Evolutionary conservation across 2,888 invertebrate species (phyloP).

Genomic region (Leptopilina myrica): DNA sequence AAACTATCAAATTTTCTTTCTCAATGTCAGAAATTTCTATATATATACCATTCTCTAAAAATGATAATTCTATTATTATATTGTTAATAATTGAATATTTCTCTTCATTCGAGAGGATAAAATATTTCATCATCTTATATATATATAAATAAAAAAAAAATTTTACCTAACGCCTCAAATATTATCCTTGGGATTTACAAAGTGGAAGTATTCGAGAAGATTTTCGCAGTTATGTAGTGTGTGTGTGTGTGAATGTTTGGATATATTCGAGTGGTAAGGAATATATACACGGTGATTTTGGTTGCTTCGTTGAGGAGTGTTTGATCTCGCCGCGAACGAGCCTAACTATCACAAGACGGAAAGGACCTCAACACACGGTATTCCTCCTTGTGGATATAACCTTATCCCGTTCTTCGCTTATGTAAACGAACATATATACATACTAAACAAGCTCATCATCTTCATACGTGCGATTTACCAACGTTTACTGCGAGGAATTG

Average conservation of each 20-base stretch:
- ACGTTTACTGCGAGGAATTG: neutral
- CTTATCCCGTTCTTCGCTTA: slow-evolving; percentile 32
- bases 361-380: slow-evolving; percentile 23
- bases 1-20: neutral
- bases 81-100: too few relatives aligned
- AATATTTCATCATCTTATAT: too few relatives aligned
- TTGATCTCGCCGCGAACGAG: slow-evolving; percentile 35
- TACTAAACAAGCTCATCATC: slow-evolving; percentile 26
- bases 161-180: too few relatives aligned
- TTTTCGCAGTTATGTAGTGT: neutral
- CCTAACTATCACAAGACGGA: slow-evolving; percentile 26
- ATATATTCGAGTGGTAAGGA: neutral
- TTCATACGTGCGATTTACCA: slow-evolving; percentile 4
- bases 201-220: slow-evolving; percentile 11
- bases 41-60: neutral
- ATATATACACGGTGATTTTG: slow-evolving; percentile 26
- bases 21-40: too few relatives aligned
- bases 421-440: slow-evolving; percentile 2
- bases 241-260: neutral
- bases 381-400: slow-evolving; percentile 37
- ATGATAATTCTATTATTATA: neutral
- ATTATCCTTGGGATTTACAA: too few relatives aligned
- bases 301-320: slow-evolving; percentile 21
- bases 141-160: too few relatives aligned
- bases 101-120: too few relatives aligned